Conservation (phyloP, 2,888 invertebrate species). For the Periphyllus acericola region DNA sequence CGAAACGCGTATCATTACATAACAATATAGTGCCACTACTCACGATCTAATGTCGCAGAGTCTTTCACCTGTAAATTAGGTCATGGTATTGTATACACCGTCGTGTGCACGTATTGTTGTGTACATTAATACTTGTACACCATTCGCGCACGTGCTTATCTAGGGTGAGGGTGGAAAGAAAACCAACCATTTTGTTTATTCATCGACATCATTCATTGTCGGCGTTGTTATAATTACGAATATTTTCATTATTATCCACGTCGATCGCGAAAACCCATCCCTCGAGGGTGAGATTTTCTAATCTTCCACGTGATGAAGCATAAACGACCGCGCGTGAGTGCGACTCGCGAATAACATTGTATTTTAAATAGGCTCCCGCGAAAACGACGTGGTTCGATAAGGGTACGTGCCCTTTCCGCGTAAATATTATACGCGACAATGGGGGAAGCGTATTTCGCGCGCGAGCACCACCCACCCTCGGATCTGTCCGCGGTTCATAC, state of each 20-base stretch:
- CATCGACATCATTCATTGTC: neutral
- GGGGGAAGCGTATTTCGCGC: no score
- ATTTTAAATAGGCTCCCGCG: neutral
- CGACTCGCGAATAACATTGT: neutral
- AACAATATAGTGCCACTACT: no score
- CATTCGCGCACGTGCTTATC: conserved; percentile 14
- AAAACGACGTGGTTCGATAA: neutral
- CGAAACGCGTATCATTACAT: no score
- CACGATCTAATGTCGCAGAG: no score
- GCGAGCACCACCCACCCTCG: no score
- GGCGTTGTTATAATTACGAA: neutral
- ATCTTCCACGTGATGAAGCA: conserved; percentile 12
- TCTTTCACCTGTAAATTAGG: no score
- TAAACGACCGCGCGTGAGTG: neutral
- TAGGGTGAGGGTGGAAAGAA: neutral
- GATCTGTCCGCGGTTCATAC: no score
- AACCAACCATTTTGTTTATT: neutral
- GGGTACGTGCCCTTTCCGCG: no score
- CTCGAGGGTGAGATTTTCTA: neutral
- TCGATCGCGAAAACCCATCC: neutral
- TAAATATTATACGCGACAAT: no score
- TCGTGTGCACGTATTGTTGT: no score
- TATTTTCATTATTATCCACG: conserved; percentile 1
- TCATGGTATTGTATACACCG: no score
- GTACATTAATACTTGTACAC: no score